Evolutionary conservation across 2,888 invertebrate genomes (phyloP).

Genomic region (Pristionchus japonicus): DNA sequence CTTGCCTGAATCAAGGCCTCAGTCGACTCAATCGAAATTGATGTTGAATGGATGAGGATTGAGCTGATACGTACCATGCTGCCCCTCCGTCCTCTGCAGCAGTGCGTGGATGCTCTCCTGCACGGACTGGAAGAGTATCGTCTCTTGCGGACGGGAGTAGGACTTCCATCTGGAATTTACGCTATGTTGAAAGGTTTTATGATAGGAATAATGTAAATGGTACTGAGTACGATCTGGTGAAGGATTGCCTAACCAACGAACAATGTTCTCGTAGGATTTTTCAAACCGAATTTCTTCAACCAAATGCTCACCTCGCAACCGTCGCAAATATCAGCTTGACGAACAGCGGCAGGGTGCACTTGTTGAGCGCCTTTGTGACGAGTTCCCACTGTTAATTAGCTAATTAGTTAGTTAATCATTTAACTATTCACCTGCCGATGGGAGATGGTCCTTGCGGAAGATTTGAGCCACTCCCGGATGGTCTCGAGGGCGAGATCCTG

Average conservation of each 20-base stretch:
- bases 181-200: too few species aligned
- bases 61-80: slow-evolving; percentile 75
- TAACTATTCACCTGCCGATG: slow-evolving; percentile 77
- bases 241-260: too few species aligned
- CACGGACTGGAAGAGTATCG: slow-evolving; percentile 85
- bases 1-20: slow-evolving; percentile 81
- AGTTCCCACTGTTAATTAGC: slow-evolving; percentile 52
- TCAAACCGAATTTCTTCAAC: too few species aligned
- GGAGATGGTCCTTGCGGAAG: slow-evolving; percentile 88
- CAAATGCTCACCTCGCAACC: slow-evolving; percentile 80
- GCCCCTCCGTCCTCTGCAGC: slow-evolving; percentile 79
- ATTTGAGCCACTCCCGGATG: slow-evolving; percentile 89
- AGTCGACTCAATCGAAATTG: neutral
- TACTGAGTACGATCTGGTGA: too few species aligned
- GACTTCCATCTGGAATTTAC: slow-evolving; percentile 90
- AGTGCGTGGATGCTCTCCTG: slow-evolving; percentile 70
- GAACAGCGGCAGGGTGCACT: slow-evolving; percentile 89
- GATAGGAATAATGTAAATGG: too few species aligned
- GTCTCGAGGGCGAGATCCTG: slow-evolving; percentile 94
- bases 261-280: too few species aligned
- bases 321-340: slow-evolving; percentile 97
- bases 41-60: slow-evolving; percentile 38
- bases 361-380: slow-evolving; percentile 68
- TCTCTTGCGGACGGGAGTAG: slow-evolving; percentile 93
- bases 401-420: slow-evolving; percentile 52